phyloP scores from a whole-genome alignment of 1,140 invertebrate genomes.

The Leptonema lineaticorne region DNA sequence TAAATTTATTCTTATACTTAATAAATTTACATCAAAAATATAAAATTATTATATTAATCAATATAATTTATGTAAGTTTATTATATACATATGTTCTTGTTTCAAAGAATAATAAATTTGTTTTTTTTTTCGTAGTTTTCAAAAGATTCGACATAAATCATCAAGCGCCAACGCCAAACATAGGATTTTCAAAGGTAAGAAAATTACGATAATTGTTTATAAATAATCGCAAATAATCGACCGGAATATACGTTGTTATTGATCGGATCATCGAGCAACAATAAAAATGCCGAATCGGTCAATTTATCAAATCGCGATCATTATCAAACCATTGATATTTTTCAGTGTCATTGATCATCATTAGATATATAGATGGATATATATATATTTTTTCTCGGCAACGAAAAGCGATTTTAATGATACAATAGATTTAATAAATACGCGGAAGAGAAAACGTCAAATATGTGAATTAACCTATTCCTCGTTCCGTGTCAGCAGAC shows the following conservation, averaged over 20 bases:
- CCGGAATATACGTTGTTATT: neutral
- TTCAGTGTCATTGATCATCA: slow-evolving; percentile 37
- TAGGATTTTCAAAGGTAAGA: slow-evolving; percentile 90
- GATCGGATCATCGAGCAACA: slow-evolving; percentile 7
- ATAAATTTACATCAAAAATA: too few relatives aligned
- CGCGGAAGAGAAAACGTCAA: slow-evolving; percentile 16
- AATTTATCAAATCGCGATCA: slow-evolving; percentile 26
- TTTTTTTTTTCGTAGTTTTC: slow-evolving; percentile 72
- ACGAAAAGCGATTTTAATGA: slow-evolving; percentile 14
- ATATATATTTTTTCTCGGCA: slow-evolving; percentile 7
- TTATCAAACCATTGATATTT: slow-evolving; percentile 23
- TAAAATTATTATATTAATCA: neutral
- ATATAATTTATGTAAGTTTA: neutral
- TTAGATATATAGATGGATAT: too few relatives aligned
- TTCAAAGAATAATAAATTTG: slow-evolving; percentile 13
- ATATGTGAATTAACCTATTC: neutral
- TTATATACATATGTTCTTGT: slow-evolving; percentile 7
- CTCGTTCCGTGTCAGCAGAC: neutral
- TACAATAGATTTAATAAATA: slow-evolving; percentile 16
- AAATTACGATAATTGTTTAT: neutral
- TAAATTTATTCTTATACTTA: too few relatives aligned
- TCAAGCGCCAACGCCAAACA: slow-evolving; percentile 80
- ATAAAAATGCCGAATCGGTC: slow-evolving; percentile 13
- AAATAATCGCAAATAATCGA: neutral
- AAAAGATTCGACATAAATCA: slow-evolving; percentile 80